Evolutionary conservation across 2,797 vertebrate species (phyloP).

Genomic region (Thalassophryne amazonica): DNA sequence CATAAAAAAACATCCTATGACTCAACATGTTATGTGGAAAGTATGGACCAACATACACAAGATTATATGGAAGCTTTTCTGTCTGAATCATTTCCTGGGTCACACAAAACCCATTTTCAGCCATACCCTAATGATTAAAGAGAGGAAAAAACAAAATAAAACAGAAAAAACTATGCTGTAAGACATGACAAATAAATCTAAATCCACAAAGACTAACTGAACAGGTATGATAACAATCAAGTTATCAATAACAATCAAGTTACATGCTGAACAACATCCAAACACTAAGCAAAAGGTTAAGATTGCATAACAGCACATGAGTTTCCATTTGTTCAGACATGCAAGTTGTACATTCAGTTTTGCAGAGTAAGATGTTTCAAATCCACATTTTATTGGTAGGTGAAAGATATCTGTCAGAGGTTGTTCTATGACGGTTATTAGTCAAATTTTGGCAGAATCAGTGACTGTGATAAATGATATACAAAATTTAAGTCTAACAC

Average conservation of each 20-base stretch:
- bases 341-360: not conserved
- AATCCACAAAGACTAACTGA: not conserved
- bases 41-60: conserved; percentile 32
- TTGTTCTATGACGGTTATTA: not conserved
- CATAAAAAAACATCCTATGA: conserved; percentile 3
- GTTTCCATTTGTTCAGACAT: conserved; percentile 16
- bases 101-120: conserved; percentile 47
- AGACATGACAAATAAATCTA: not conserved
- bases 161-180: not conserved
- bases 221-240: not conserved
- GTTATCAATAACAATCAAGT: conserved; percentile 19
- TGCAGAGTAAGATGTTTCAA: not conserved
- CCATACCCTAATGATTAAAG: not conserved
- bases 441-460: no score
- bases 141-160: not conserved
- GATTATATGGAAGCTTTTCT: conserved; percentile 31
- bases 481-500: not conserved
- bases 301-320: conserved; percentile 1
- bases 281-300: conserved; percentile 28
- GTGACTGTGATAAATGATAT: not conserved
- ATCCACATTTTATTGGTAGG: not conserved
- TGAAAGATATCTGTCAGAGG: not conserved
- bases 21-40: conserved; percentile 25
- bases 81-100: conserved; percentile 35
- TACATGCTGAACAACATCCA: conserved; percentile 17